Conservation (phyloP, 2,797 vertebrate species). For the Cirrhinus mrigala region DNA sequence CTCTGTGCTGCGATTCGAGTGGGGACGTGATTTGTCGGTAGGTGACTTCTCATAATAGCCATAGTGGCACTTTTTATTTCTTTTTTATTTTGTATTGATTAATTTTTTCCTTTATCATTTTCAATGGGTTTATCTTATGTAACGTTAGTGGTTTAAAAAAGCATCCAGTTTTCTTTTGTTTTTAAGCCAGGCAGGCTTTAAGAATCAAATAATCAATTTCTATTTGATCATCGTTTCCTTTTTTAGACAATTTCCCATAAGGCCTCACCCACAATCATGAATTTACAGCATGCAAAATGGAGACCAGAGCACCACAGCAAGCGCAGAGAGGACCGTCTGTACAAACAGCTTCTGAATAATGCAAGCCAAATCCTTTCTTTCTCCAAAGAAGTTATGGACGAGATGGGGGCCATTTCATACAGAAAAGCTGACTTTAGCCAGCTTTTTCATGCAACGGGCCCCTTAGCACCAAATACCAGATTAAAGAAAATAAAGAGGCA, state of each 20-base stretch:
- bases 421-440: conserved; percentile 65
- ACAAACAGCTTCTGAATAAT: conserved; percentile 67
- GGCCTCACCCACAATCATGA: conserved; percentile 22
- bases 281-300: conserved; percentile 39
- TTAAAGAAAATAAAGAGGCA: conserved; percentile 39
- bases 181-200: background rate
- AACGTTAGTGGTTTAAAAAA: background rate
- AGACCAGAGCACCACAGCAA: conserved; percentile 37
- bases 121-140: background rate
- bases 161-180: background rate
- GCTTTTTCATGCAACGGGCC: conserved; percentile 66
- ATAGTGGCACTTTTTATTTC: background rate
- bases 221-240: conserved; percentile 30
- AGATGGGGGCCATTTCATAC: conserved; percentile 70
- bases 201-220: background rate
- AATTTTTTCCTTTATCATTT: background rate
- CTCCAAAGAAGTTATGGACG: conserved; percentile 74
- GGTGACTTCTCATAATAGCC: background rate
- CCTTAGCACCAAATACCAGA: conserved; percentile 53
- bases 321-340: conserved; percentile 52
- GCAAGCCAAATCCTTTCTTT: conserved; percentile 71
- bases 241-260: conserved; percentile 5
- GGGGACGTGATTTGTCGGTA: background rate
- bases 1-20: background rate
- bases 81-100: background rate